Evolutionary conservation across 2,113 vertebrate genomes (phyloP).

Genomic region (Talpa occidentalis): DNA sequence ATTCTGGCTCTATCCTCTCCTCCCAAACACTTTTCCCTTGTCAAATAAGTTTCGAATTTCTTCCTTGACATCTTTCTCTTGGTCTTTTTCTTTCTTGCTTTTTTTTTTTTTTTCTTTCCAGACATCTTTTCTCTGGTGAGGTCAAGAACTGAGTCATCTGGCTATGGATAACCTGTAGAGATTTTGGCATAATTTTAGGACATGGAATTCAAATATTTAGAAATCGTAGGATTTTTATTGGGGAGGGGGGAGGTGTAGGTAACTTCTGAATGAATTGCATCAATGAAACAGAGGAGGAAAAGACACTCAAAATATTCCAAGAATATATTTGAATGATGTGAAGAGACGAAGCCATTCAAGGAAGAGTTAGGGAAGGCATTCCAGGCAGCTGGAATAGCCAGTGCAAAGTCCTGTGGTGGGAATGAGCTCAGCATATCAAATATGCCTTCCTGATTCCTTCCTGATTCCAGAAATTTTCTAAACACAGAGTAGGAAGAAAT

Average conservation of each 20-base stretch:
- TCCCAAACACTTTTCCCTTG: background rate
- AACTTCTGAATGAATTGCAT: background rate
- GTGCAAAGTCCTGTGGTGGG: background rate
- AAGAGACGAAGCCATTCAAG: background rate
- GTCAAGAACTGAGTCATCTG: background rate
- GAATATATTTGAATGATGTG: background rate
- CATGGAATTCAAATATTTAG: constrained; percentile 29
- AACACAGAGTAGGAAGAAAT: background rate
- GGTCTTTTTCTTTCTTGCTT: background rate
- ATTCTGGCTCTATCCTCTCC: constrained; percentile 1
- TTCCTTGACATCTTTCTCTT: constrained; percentile 46
- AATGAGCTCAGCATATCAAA: background rate
- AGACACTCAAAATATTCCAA: background rate
- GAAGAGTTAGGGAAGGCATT: background rate
- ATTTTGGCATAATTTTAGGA: background rate
- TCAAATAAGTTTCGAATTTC: constrained; percentile 57
- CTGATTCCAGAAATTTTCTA: background rate
- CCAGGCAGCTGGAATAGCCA: background rate
- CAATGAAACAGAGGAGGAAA: background rate
- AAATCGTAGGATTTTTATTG: background rate
- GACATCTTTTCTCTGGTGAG: constrained; percentile 45
- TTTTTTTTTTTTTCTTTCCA: background rate
- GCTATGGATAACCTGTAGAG: background rate
- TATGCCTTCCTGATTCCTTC: background rate
- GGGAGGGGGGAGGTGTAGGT: background rate